phyloP scores from a whole-genome alignment of 2,797 vertebrate species.

The Rhinogobio ventralis region DNA sequence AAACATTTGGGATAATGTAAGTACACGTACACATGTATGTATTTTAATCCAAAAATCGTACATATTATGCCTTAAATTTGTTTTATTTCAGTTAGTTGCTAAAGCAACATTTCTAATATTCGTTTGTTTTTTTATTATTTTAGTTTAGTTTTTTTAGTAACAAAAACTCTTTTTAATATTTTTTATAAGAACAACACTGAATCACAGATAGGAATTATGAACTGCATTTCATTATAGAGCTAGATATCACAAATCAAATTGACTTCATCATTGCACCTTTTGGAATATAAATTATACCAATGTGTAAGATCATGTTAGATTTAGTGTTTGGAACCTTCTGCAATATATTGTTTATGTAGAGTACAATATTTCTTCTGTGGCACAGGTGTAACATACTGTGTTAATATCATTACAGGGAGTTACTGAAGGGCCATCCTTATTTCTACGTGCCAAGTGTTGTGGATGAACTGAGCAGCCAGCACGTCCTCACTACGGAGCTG shows the following conservation, averaged over 20 bases:
- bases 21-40: too few species aligned
- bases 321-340: neutral
- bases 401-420: conserved; percentile 77
- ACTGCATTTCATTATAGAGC: neutral
- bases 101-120: neutral
- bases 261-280: neutral
- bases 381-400: neutral
- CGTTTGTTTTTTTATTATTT: neutral
- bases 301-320: neutral
- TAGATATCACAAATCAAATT: neutral
- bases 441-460: conserved; percentile 93
- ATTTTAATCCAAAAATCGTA: too few species aligned
- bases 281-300: neutral
- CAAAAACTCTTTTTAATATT: neutral
- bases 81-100: neutral
- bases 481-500: conserved; percentile 92
- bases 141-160: neutral
- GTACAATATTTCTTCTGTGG: neutral
- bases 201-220: neutral
- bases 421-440: conserved; percentile 91
- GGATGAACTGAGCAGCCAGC: conserved; percentile 87
- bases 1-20: too few species aligned
- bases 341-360: neutral
- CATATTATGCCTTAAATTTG: too few species aligned
- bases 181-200: neutral